Evolutionary conservation across 1,140 invertebrate species (phyloP).

Genomic region (Penaeus vannamei): DNA sequence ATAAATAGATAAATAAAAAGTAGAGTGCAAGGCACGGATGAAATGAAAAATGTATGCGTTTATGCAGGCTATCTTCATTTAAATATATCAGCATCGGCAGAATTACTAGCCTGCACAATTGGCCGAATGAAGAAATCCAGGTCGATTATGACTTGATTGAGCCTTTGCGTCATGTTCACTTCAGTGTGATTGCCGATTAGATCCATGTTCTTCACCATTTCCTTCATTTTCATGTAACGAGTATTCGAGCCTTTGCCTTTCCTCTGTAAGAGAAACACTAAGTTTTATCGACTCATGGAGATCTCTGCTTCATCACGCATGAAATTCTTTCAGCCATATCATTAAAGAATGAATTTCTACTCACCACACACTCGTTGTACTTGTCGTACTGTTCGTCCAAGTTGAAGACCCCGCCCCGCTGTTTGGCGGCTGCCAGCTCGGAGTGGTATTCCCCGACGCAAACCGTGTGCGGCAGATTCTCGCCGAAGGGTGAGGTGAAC

Average conservation of each 20-base stretch:
- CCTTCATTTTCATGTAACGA: background rate
- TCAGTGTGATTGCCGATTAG: constrained; percentile 4
- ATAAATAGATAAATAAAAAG: background rate
- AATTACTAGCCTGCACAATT: no score
- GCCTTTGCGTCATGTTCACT: background rate
- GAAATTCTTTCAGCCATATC: no score
- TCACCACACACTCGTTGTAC: background rate
- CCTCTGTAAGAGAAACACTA: background rate
- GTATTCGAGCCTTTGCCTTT: background rate
- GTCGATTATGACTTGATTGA: no score
- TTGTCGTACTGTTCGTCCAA: constrained; percentile 17
- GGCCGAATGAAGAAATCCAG: no score
- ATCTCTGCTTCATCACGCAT: no score
- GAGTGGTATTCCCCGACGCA: background rate
- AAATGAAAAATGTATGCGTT: no score
- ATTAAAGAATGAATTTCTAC: no score
- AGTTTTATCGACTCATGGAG: no score
- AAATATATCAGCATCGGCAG: no score
- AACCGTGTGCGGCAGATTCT: background rate
- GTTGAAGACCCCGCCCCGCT: background rate
- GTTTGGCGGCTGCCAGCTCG: background rate
- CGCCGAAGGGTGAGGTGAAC: constrained; percentile 6
- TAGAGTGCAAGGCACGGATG: no score
- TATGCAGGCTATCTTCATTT: no score
- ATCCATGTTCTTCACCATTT: background rate